Percentiles rank a stretch among this genome's conserved stretches.
phyloP scores from a whole-genome alignment of 2,888 invertebrate genomes.

The Limnephilus marmoratus region DNA sequence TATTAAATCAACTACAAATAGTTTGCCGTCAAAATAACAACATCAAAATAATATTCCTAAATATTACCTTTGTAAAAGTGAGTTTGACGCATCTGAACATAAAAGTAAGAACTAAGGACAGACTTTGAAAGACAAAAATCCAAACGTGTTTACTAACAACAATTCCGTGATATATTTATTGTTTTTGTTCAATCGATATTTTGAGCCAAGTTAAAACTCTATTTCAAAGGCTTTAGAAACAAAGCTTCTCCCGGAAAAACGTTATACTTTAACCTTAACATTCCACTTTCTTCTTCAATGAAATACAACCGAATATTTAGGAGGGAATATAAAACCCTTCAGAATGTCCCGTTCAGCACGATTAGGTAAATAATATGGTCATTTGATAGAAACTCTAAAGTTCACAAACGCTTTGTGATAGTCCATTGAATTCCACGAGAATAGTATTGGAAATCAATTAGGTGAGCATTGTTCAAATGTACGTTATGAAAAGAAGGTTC shows the following conservation, averaged over 20 bases:
- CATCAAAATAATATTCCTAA: background rate
- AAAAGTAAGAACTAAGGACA: background rate
- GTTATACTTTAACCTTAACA: background rate
- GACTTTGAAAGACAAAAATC: background rate
- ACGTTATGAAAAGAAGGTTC: background rate
- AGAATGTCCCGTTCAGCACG: constrained; percentile 2
- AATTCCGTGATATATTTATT: background rate
- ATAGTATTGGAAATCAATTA: constrained; percentile 15
- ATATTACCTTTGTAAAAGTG: no score
- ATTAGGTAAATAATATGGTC: constrained; percentile 6
- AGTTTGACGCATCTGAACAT: background rate
- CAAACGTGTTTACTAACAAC: background rate
- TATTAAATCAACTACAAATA: background rate
- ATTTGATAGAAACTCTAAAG: background rate
- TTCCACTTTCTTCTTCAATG: background rate
- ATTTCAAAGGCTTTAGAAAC: background rate
- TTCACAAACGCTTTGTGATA: background rate
- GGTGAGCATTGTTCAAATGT: background rate
- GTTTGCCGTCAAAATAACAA: background rate
- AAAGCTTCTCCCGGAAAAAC: background rate
- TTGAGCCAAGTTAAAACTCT: background rate
- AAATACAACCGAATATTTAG: background rate
- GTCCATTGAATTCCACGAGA: background rate
- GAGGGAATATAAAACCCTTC: constrained; percentile 7
- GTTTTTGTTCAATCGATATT: background rate